Base-by-base conservation (phyloP, 1,140 invertebrate genomes). In the Drosophila lowei region DNA sequence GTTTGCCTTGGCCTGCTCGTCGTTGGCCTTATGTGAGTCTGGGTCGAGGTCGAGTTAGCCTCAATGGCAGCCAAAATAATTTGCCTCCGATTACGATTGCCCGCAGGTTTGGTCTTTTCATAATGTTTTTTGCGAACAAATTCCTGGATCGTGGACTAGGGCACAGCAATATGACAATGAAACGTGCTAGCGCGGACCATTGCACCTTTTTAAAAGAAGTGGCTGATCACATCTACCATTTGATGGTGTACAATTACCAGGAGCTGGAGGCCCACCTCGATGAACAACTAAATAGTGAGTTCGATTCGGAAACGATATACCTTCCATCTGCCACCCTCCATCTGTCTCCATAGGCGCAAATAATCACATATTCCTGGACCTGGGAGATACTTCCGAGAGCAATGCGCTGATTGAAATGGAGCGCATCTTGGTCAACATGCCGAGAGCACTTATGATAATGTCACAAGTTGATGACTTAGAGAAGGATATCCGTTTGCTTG, bases 51-150 rank as follows among this genome's bases (percentile, higher is more conserved):
- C 8, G 30, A 30, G 11, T 13, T 11, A 42, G 3, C 18, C 9
- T 1, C 9, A 38, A 11, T 9, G 8, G 11, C 18, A 8, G 8
- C 0, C 3, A 13, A 4, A 38, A 4, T 38, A 75, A 64, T 65
- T 18, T 58, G 28, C 66, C 63, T 4, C 11, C 34, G 34, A 38
- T 13, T 13, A 11, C 34, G 34, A 38, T 13, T 38, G 34, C n/a
- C 71, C 11, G 34, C 4, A 85, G 83, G 2, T 89, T 97, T 91
- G 96, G 96, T 18, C 94, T 97, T 52, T 95, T 98, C n/a, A 96
- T 96, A 90, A 94, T 95, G 8, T 97, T 97, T 91, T 95, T 96
- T 8, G 97, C 95, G 13, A 97, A 97, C 91, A 94, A 95, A 84
- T 94, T 96, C 64, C 93, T 97, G 92, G 94, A 97, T 79, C 93